Base-by-base conservation (phyloP, 1,140 invertebrate genomes). In the Neuroterus valhalla region DNA sequence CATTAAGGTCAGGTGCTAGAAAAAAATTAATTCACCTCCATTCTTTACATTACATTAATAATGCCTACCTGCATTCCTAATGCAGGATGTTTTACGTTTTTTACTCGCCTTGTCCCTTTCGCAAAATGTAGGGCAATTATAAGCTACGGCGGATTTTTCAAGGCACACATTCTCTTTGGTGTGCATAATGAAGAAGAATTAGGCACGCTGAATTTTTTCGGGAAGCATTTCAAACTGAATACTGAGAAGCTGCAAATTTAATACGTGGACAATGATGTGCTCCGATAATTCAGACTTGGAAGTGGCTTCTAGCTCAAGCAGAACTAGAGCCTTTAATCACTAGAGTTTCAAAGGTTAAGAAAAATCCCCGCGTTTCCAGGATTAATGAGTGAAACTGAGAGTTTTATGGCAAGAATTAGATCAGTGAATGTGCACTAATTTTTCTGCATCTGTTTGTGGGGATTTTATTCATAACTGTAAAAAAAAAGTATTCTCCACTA, bases 131-230 rank as follows among this genome's bases (percentile, higher is more conserved):
- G 15, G 21, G 21, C 55, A 62, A 62, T 62, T 23, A 62, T 62
- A 62, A 62, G 31, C 55, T 62, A 26, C 23, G 26, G 23, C 31
- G 26, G 55, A 62, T 23, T 62, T 62, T 62, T 62, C 23, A 23
- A 62, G 55, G 55, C 15, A 31, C 26, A 6, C 55, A 62, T 62
- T 62, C 55, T 26, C 31, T 23, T 26, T 62, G n/a, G 55, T 62
- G 21, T 38, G 55, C 55, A 62, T 62, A 62, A 62, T 26, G 55
- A 62, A 38, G 55, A 62, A 31, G 26, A 23, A 62, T 62, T 62
- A 62, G 31, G n/a, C 55, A 14, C 55, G 31, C 55, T 38, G 3
- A 62, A 62, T 31, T 31, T 62, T 62, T 62, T 62, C 21, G 14
- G 23, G 31, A 62, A 26, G 55, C 26, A 62, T 62, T 31, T 62